These are phyloP conservation scores for Machimus atricapillus DNA, from an alignment of 2,888 invertebrate genomes.

Conservation along the genomic window DNA sequence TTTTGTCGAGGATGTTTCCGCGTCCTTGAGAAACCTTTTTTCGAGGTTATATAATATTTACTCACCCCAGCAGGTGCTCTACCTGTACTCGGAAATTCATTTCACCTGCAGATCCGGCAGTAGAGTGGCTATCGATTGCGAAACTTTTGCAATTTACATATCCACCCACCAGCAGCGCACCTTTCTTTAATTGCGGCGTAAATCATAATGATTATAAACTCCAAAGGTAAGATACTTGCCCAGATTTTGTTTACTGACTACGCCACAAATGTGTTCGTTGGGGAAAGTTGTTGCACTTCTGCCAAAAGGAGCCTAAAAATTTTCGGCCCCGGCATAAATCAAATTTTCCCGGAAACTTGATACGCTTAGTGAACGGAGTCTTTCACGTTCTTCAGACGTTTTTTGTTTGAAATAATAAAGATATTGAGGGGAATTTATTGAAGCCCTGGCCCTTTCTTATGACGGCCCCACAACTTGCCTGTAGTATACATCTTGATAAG, in stretches of 20 bases:
- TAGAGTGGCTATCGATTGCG: not conserved
- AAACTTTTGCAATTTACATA: not conserved
- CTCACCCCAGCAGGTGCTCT: not conserved
- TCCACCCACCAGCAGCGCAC: not conserved
- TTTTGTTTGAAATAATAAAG: not conserved
- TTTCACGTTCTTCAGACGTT: not conserved
- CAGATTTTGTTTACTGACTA: not conserved
- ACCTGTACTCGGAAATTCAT: not conserved
- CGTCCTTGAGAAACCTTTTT: not conserved
- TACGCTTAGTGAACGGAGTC: not conserved
- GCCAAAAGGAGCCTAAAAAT: not conserved
- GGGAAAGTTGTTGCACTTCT: not conserved
- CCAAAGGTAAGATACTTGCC: not conserved
- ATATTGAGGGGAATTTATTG: not conserved
- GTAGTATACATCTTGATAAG: not conserved
- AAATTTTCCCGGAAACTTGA: not conserved
- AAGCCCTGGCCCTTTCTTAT: not conserved
- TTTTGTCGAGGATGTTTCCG: not conserved
- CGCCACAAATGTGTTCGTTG: not conserved
- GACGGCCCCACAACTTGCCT: not conserved
- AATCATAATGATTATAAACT: not conserved
- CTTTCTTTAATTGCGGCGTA: not conserved
- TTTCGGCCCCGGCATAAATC: not conserved
- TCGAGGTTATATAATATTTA: not conserved
- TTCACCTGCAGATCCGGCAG: not conserved